These are phyloP conservation scores for Linnaemya tessellans DNA, from an alignment of 2,888 invertebrate species.

Conservation along the genomic window DNA sequence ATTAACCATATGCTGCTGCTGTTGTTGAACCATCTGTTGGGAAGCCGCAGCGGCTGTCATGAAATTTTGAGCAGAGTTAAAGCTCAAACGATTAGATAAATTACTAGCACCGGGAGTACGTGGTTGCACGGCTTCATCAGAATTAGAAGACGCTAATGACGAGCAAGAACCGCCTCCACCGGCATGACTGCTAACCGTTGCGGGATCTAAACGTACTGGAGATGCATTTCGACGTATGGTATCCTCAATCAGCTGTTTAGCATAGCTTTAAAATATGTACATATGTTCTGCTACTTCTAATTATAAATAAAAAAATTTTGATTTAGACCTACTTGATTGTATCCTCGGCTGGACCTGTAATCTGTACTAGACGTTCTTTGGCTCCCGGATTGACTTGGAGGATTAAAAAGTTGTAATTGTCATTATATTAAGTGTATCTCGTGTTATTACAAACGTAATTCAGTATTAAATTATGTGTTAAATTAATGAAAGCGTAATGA, in stretches of 20 bases:
- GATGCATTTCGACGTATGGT: conserved; percentile 97
- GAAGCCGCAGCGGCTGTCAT: conserved; percentile 81
- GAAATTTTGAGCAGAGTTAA: conserved; percentile 82
- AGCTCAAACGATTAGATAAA: conserved; percentile 80
- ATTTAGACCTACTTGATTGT: conserved; percentile 91
- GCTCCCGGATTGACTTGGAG: conserved; percentile 94
- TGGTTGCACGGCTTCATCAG: conserved; percentile 82
- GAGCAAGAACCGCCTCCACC: conserved; percentile 87
- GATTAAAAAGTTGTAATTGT: conserved; percentile 25
- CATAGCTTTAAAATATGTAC: conserved; percentile 86
- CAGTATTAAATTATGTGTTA: not conserved
- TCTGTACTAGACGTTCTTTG: conserved; percentile 97
- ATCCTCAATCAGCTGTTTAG: conserved; percentile 96
- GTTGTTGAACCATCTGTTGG: conserved; percentile 74
- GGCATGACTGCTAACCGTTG: conserved; percentile 81
- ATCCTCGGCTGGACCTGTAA: conserved; percentile 96
- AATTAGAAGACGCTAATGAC: conserved; percentile 90
- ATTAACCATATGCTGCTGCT: conserved; percentile 73
- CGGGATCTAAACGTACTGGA: conserved; percentile 89
- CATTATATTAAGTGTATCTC: not conserved
- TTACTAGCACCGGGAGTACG: conserved; percentile 78
- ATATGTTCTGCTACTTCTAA: not conserved
- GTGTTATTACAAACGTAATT: not conserved
- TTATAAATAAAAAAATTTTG: not conserved
- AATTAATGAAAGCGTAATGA: conserved; percentile 54